Percentiles rank a stretch among this genome's conserved stretches.
These are phyloP conservation scores for Tribolium madens DNA, from an alignment of 1,140 invertebrate genomes.

Conservation along the genomic window DNA sequence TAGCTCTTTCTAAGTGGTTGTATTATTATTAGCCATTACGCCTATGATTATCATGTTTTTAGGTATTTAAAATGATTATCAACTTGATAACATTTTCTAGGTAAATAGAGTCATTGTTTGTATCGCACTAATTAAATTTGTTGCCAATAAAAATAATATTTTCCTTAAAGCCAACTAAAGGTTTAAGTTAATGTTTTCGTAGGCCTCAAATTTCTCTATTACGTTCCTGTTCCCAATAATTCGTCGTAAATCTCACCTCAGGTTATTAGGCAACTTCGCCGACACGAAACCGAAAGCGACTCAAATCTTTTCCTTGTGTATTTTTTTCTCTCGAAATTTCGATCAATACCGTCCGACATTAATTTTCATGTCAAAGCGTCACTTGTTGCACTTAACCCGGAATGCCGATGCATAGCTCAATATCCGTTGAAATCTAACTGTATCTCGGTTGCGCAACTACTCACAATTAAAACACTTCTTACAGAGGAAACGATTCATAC, in stretches of 20 bases:
- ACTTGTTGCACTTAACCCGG: conserved; percentile 32
- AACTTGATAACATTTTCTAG: too few species aligned
- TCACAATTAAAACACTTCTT: conserved; percentile 49
- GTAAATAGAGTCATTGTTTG: too few species aligned
- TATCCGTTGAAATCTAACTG: conserved; percentile 52
- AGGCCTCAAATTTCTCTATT: too few species aligned
- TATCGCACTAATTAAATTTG: too few species aligned
- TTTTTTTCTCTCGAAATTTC: background rate
- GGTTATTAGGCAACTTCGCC: background rate
- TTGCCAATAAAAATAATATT: too few species aligned
- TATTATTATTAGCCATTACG: too few species aligned
- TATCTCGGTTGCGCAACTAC: conserved; percentile 51
- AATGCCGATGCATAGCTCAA: conserved; percentile 54
- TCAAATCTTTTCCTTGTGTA: background rate
- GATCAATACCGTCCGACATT: background rate
- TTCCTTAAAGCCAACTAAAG: too few species aligned
- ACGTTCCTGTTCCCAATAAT: too few species aligned
- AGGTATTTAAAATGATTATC: too few species aligned
- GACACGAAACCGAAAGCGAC: background rate
- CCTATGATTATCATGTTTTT: too few species aligned
- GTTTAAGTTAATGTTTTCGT: too few species aligned
- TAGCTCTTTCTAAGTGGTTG: too few species aligned
- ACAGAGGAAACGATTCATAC: background rate
- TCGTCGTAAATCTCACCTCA: background rate
- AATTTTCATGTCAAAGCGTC: background rate